phyloP scores from a whole-genome alignment of 2,113 vertebrate genomes.

The Phoxinus phoxinus region DNA sequence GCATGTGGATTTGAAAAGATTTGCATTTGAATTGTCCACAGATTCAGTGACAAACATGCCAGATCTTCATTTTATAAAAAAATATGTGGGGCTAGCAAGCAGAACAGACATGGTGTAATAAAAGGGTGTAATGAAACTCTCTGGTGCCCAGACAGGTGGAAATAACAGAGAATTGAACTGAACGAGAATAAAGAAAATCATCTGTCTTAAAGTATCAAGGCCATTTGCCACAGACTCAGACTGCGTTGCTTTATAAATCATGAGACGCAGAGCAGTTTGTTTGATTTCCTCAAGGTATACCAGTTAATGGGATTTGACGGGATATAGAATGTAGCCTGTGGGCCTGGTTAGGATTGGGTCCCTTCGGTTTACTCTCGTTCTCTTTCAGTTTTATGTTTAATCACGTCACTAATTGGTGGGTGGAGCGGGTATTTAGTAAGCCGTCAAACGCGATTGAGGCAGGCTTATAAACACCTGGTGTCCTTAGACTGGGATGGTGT shows the following conservation, averaged over 20 bases:
- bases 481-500: too few relatives aligned
- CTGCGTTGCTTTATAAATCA: slow-evolving; percentile 20
- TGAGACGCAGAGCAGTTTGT: background rate
- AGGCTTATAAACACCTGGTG: too few relatives aligned
- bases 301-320: slow-evolving; percentile 8
- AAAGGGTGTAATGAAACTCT: slow-evolving; percentile 25
- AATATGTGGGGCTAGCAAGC: background rate
- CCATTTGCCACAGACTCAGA: background rate
- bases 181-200: background rate
- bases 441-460: too few relatives aligned
- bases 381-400: too few relatives aligned
- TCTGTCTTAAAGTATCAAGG: background rate
- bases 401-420: too few relatives aligned
- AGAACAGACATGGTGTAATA: background rate
- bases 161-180: background rate
- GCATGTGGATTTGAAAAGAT: background rate
- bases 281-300: background rate
- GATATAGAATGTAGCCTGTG: too few relatives aligned
- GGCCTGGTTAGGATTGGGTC: too few relatives aligned
- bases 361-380: too few relatives aligned
- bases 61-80: background rate
- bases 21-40: background rate
- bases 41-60: background rate
- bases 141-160: background rate
- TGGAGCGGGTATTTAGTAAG: too few relatives aligned